A percentile compares a stretch with the other conserved stretches of the same genome.
These are phyloP conservation scores for Leptinotarsa haldemani DNA, from an alignment of 2,888 invertebrate genomes.

Conservation along the genomic window DNA sequence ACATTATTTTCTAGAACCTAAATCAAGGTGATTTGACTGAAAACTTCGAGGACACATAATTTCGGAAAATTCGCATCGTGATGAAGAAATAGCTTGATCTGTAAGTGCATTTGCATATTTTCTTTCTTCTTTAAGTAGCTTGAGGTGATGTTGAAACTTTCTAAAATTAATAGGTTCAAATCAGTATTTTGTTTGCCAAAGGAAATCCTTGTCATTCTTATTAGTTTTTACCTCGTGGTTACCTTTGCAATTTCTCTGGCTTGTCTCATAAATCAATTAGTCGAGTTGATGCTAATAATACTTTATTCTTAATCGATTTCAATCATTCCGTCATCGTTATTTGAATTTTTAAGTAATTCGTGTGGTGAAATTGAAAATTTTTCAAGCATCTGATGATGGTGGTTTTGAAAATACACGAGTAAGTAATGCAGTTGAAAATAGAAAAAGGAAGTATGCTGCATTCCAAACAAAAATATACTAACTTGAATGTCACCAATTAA, in stretches of 20 bases:
- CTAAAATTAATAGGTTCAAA: constrained; percentile 12
- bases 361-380: neutral
- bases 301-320: neutral
- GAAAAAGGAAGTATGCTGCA: neutral
- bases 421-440: neutral
- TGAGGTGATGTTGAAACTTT: constrained; percentile 1
- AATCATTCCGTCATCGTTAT: neutral
- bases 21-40: constrained; percentile 32
- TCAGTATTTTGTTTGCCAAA: constrained; percentile 2
- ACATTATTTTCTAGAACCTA: constrained; percentile 37
- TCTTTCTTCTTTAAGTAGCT: neutral
- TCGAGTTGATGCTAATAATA: neutral
- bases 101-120: constrained; percentile 7
- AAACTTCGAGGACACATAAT: neutral
- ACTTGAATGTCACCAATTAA: neutral
- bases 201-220: constrained; percentile 5
- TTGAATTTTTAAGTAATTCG: neutral
- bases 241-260: neutral
- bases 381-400: too few species aligned
- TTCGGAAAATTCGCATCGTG: constrained; percentile 8
- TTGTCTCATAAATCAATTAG: constrained; percentile 5
- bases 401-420: neutral
- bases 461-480: neutral
- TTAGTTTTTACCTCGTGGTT: neutral
- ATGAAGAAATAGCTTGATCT: neutral